These are phyloP conservation scores for Mastigias papua DNA, from an alignment of 30 jellyfish, hydroid and myxozoan species.

Conservation along the genomic window DNA sequence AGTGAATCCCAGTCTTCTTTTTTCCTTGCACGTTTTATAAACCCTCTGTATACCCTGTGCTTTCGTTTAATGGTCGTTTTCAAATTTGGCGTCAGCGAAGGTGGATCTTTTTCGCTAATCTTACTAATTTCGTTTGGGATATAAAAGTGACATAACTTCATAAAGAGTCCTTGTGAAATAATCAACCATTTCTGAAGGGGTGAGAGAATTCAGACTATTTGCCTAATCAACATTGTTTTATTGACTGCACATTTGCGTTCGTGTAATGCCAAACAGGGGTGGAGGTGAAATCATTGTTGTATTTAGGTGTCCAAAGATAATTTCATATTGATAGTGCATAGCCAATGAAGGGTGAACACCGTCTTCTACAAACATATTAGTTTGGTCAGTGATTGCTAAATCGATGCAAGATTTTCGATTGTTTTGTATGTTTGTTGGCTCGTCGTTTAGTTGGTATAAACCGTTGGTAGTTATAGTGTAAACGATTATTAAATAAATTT, in stretches of 20 bases:
- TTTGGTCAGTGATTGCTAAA: too few relatives aligned
- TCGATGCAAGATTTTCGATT: neutral
- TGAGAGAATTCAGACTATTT: neutral
- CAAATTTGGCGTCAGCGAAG: neutral
- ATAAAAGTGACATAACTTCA: neutral
- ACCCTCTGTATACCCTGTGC: conserved; percentile 8
- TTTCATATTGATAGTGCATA: conserved; percentile 43
- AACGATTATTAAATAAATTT: too few relatives aligned
- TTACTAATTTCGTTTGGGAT: neutral
- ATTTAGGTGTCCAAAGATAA: too few relatives aligned
- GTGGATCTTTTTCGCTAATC: conserved; percentile 4
- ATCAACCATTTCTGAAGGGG: conserved; percentile 18
- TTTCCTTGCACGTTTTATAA: conserved; percentile 30
- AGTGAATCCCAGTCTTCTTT: conserved; percentile 30
- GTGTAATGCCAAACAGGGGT: conserved; percentile 40
- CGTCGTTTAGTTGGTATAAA: conserved; percentile 25
- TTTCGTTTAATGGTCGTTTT: neutral
- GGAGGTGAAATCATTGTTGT: conserved; percentile 16
- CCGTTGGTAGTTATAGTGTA: too few relatives aligned
- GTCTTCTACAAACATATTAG: neutral
- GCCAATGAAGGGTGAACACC: conserved; percentile 38
- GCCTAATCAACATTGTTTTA: conserved; percentile 6
- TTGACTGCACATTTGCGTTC: conserved; percentile 1
- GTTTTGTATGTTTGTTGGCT: conserved; percentile 39
- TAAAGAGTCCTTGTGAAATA: neutral